Conservation (phyloP, 2,113 vertebrate genomes). For the Cyanoramphus novaezelandiae region DNA sequence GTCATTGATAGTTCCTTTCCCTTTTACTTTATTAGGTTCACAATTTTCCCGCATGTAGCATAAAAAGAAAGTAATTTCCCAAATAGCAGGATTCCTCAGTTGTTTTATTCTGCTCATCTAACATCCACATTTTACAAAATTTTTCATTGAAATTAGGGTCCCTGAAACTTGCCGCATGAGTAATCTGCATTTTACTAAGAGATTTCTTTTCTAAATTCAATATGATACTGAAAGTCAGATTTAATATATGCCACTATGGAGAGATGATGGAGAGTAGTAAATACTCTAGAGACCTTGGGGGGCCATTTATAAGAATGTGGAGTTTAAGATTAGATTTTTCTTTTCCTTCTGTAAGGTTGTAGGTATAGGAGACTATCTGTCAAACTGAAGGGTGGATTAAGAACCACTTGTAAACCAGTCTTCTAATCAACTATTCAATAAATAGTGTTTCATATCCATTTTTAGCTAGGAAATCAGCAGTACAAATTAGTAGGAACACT, state of each 20-base stretch:
- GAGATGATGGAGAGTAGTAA: constrained; percentile 7
- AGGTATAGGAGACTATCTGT: background rate
- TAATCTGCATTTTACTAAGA: constrained; percentile 51
- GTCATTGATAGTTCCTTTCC: constrained; percentile 49
- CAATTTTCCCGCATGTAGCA: constrained; percentile 52
- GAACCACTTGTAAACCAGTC: background rate
- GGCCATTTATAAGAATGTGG: background rate
- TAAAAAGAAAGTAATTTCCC: constrained; percentile 66
- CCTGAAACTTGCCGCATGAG: constrained; percentile 46
- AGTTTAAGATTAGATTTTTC: background rate
- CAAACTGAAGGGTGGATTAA: constrained; percentile 38
- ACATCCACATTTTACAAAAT: constrained; percentile 33
- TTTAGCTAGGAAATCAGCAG: constrained; percentile 12
- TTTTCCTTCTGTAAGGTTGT: background rate
- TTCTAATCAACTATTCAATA: constrained; percentile 20
- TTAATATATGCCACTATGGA: constrained; percentile 11
- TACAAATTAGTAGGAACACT: background rate
- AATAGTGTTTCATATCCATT: background rate
- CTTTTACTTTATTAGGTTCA: constrained; percentile 52
- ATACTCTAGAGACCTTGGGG: constrained; percentile 30
- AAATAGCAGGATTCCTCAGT: constrained; percentile 56
- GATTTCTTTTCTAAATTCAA: constrained; percentile 55
- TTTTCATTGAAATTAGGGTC: constrained; percentile 57
- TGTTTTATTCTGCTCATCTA: constrained; percentile 48
- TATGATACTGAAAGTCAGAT: constrained; percentile 42